These are phyloP conservation scores for Piaya cayana DNA, from an alignment of 2,113 vertebrate genomes.

Conservation along the genomic window DNA sequence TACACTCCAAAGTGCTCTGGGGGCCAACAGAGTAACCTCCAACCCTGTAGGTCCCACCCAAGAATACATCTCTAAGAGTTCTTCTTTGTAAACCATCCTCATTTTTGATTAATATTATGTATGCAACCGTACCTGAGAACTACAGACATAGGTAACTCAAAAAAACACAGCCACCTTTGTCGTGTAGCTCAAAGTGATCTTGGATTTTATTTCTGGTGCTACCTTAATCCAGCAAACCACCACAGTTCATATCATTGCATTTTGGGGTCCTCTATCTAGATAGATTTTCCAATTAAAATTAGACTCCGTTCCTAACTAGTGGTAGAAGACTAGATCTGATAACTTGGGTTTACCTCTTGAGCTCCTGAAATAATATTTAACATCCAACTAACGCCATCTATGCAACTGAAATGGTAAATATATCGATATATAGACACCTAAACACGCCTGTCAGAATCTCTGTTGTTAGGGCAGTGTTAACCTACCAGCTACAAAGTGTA, in stretches of 20 bases:
- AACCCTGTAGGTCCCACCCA: background rate
- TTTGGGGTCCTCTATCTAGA: background rate
- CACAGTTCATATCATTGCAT: background rate
- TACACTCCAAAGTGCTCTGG: background rate
- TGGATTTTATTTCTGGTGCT: background rate
- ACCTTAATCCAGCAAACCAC: background rate
- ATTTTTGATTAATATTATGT: background rate
- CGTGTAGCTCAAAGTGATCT: background rate
- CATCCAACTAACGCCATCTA: background rate
- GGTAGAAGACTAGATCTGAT: background rate
- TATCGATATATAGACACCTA: background rate
- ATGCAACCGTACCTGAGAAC: background rate
- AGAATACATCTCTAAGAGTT: background rate
- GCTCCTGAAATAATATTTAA: constrained; percentile 1
- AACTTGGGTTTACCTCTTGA: background rate
- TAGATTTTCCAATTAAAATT: background rate
- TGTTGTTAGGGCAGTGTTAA: background rate
- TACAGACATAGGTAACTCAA: background rate
- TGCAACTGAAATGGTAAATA: background rate
- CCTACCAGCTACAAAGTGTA: background rate
- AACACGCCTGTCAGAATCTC: background rate
- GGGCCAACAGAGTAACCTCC: background rate
- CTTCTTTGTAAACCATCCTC: background rate
- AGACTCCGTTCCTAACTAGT: background rate
- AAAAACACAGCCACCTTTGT: background rate